Conservation (phyloP, 1,140 invertebrate species). For the Bombus huntii region DNA sequence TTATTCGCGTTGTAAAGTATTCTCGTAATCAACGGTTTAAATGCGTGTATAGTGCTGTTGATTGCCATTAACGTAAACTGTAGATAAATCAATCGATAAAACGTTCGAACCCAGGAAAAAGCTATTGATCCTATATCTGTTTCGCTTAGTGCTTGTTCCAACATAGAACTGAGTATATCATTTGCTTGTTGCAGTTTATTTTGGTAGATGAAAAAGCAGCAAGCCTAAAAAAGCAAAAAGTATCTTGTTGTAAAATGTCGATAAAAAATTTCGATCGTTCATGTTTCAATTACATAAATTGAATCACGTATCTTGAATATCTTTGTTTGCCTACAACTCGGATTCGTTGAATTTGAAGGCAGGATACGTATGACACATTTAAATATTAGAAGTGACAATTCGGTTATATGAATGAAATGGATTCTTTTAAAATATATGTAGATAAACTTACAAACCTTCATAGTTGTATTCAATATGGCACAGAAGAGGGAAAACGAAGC, state of each 20-base stretch:
- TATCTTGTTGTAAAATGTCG: not conserved
- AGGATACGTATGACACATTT: too few species aligned
- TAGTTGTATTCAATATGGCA: not conserved
- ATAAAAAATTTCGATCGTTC: not conserved
- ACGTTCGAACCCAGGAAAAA: constrained; percentile 6
- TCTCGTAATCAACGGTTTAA: constrained; percentile 21
- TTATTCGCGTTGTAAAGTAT: constrained; percentile 11
- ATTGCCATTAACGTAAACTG: constrained; percentile 19
- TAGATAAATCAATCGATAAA: constrained; percentile 18
- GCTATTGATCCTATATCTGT: not conserved
- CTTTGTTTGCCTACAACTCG: too few species aligned
- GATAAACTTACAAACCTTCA: not conserved
- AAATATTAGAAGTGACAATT: too few species aligned
- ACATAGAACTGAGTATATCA: not conserved
- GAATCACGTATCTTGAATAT: not conserved
- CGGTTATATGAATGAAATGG: not conserved
- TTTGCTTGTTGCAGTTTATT: not conserved
- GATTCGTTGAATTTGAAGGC: too few species aligned
- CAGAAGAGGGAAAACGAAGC: not conserved
- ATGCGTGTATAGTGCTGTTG: not conserved
- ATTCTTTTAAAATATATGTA: not conserved
- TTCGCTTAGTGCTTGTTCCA: constrained; percentile 19
- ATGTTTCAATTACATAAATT: not conserved
- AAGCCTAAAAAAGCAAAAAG: not conserved
- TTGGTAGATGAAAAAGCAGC: not conserved